These are phyloP conservation scores for Bradysia coprophila DNA, from an alignment of 1,140 invertebrate genomes.

Conservation along the genomic window DNA sequence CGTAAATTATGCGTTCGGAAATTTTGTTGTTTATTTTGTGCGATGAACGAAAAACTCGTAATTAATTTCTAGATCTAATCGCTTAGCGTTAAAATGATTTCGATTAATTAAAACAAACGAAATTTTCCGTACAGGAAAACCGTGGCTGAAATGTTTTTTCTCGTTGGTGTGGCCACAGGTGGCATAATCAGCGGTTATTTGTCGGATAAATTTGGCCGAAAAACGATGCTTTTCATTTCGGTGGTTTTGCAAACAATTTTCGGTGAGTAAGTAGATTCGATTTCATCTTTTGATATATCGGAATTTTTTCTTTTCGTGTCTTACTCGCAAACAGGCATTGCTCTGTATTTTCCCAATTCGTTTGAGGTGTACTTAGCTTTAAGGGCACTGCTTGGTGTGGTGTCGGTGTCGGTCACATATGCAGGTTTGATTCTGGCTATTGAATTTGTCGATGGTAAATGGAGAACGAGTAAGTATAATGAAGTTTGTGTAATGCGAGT, in stretches of 20 bases:
- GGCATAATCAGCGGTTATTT: slow-evolving; percentile 48
- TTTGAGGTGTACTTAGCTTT: slow-evolving; percentile 42
- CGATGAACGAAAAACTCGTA: no score
- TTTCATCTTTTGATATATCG: neutral
- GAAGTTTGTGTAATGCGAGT: no score
- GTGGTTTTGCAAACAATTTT: slow-evolving; percentile 44
- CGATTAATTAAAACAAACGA: no score
- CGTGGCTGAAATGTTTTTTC: slow-evolving; percentile 46
- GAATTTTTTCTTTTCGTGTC: neutral
- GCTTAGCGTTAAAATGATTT: no score
- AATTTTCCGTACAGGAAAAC: no score
- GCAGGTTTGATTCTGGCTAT: slow-evolving; percentile 51
- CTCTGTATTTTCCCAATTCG: slow-evolving; percentile 38
- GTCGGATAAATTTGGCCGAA: slow-evolving; percentile 58
- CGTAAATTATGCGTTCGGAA: no score
- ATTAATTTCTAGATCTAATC: no score
- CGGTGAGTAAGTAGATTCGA: slow-evolving; percentile 20
- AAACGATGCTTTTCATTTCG: slow-evolving; percentile 48
- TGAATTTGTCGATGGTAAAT: slow-evolving; percentile 51
- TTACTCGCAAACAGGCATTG: slow-evolving; percentile 25
- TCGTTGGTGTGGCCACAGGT: slow-evolving; percentile 44
- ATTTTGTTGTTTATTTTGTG: no score
- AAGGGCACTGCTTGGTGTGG: slow-evolving; percentile 39
- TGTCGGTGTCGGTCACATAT: slow-evolving; percentile 51
- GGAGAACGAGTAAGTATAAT: no score